Base-by-base conservation (phyloP, 2,888 invertebrate genomes). In the Drosophila atripex region DNA sequence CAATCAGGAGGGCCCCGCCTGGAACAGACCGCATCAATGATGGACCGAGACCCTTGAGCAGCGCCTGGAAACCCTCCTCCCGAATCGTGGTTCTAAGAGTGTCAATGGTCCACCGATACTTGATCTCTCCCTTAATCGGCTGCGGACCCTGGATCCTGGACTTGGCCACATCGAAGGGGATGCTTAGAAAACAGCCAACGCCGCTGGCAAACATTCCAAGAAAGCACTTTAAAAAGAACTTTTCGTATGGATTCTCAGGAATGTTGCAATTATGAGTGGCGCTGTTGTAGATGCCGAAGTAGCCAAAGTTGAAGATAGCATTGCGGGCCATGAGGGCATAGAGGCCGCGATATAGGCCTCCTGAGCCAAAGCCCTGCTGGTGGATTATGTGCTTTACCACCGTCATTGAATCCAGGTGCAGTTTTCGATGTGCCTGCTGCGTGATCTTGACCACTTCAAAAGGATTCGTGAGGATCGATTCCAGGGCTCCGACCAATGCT, bases 91-190 rank as follows among this genome's bases (percentile, higher is more conserved):
- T 59, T 0, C 1, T 1, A 0, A 80, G n/a, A 0, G 79, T 83
- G 0, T 0, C 12, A 6, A 49, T 0, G 0, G 54, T 12, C 9
- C 55, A 6, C 1, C 11, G 2, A 5, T 86, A 86, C 28, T 76
- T 86, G 3, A 86, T 38, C 39, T 50, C 0, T 3, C 77, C 77
- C 7, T 21, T n/a, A 0, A 55, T 55, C 0, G 80, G 86, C 23
- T 80, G 86, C 1, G 80, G 84, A 4, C 80, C 86, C 46, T 80
- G 80, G 9, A 80, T 80, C 5, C 80, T 35, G 0, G 74, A 65
- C 35, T 74, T 80, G 30, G 63, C 74, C 56, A 76, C 38, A 5
- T 80, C 80, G 0, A 83, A 41, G 1, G 84, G 69, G 2, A 55
- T n/a, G 12, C 45, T 50, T 0, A 16, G 2, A 2, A 50, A 0